Evolutionary conservation across 35 echinoderm and acorn worm species (phyloP).

Genomic region (Apostichopus parvimensis): DNA sequence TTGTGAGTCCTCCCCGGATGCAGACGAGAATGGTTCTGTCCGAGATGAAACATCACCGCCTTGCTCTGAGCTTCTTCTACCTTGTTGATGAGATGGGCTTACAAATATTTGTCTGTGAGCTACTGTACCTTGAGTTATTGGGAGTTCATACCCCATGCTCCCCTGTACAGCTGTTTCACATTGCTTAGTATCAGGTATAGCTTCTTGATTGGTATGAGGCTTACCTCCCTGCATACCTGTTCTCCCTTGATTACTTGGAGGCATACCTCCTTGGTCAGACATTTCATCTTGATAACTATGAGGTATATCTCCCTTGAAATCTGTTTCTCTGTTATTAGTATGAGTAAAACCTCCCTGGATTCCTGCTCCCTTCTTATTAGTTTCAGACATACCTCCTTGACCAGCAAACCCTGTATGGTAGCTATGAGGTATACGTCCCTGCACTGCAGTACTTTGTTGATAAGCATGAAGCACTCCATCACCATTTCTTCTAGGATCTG

Average conservation of each 20-base stretch:
- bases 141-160: background rate
- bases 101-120: constrained; percentile 8
- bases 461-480: background rate
- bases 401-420: background rate
- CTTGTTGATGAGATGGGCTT: background rate
- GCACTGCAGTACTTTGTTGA: background rate
- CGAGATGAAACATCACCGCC: constrained; percentile 21
- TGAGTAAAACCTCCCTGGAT: background rate
- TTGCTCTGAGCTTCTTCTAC: background rate
- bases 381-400: background rate
- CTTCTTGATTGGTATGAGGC: background rate
- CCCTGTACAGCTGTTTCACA: background rate
- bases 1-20: background rate
- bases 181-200: background rate
- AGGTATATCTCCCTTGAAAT: background rate
- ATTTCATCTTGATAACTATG: background rate
- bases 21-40: constrained; percentile 33
- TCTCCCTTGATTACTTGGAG: background rate
- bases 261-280: background rate
- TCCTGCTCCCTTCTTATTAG: background rate
- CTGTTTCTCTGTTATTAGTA: background rate
- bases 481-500: background rate
- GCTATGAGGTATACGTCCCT: background rate
- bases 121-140: background rate
- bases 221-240: background rate